phyloP scores from a whole-genome alignment of 2,888 invertebrate species.

The Timema cristinae region DNA sequence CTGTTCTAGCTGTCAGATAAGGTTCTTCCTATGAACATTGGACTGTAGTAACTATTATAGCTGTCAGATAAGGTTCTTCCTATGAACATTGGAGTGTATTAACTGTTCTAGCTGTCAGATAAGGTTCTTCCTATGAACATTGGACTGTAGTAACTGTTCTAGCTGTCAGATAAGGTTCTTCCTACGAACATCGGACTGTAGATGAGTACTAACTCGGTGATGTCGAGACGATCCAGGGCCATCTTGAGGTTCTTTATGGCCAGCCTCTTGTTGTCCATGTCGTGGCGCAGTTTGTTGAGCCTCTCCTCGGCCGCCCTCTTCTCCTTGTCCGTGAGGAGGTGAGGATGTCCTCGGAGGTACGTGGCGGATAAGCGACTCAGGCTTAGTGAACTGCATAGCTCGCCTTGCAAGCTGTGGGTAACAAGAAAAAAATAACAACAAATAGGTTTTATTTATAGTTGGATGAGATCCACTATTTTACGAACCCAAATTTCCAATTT shows the following conservation, averaged over 20 bases:
- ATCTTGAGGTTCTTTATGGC: constrained; percentile 78
- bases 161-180: too few relatives aligned
- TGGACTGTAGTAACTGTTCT: too few relatives aligned
- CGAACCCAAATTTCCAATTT: too few relatives aligned
- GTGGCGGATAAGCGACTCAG: constrained; percentile 40
- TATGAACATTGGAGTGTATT: too few relatives aligned
- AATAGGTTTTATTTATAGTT: neutral
- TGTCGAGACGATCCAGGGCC: constrained; percentile 76
- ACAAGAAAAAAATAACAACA: constrained; percentile 16
- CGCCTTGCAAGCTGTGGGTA: constrained; percentile 58
- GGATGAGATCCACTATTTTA: too few relatives aligned
- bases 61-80: too few relatives aligned
- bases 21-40: too few relatives aligned
- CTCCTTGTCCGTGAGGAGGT: constrained; percentile 52
- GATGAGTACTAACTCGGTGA: constrained; percentile 70
- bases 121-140: too few relatives aligned
- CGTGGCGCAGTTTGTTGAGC: constrained; percentile 56
- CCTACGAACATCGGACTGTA: too few relatives aligned
- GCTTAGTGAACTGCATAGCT: constrained; percentile 59
- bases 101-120: too few relatives aligned
- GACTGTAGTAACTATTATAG: too few relatives aligned
- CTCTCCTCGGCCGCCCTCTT: constrained; percentile 57
- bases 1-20: too few relatives aligned
- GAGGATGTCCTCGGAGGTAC: constrained; percentile 35
- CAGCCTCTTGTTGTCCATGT: constrained; percentile 72